Base-by-base conservation (phyloP, 2,113 vertebrate genomes). In the Lagopus muta region DNA sequence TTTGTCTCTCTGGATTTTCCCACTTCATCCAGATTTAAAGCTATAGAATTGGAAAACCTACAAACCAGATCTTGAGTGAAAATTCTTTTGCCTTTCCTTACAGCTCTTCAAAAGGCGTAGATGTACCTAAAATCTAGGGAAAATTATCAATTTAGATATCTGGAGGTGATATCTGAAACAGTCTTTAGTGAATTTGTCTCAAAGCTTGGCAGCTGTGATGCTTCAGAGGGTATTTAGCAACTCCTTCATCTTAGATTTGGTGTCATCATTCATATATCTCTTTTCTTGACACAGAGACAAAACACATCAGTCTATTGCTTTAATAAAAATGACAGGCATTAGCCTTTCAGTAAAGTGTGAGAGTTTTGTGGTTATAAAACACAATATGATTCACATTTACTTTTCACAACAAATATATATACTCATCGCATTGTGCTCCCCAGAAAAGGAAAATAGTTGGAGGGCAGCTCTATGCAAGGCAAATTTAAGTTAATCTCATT, bases 381-480 rank as follows among this genome's bases (percentile, higher is more conserved):
- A 67, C 71, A 84, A 57, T 14, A 62, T 1, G 7, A 73, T 55
- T 11, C 14, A 80, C 80, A 87, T 27, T 64, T 0, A 1, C 43
- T 70, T 92, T 76, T 32, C 38, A 13, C 28, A 30, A 17, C 34
- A 48, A 10, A 8, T 5, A 4, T 19, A 9, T 2, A 7, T 24
- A 13, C 77, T 73, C 64, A 70, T 3, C 62, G 48, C 22, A 48
- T 11, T 50, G 8, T 5, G 67, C 34, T 10, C 8, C 7, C 13
- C 32, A 50, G 0, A 4, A 74, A 60, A 62, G 2, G 17, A 85
- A 80, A 58, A 0, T 0, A 0, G 21, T 16, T 73, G 62, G 70
- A 76, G 6, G 12, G 64, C 18, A 60, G 21, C 4, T 89, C 16
- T 38, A 6, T 7, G 11, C 0, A 0, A 89, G 25, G 60, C 13